phyloP scores from a whole-genome alignment of 2,113 vertebrate species.

The Pedionomus torquatus region DNA sequence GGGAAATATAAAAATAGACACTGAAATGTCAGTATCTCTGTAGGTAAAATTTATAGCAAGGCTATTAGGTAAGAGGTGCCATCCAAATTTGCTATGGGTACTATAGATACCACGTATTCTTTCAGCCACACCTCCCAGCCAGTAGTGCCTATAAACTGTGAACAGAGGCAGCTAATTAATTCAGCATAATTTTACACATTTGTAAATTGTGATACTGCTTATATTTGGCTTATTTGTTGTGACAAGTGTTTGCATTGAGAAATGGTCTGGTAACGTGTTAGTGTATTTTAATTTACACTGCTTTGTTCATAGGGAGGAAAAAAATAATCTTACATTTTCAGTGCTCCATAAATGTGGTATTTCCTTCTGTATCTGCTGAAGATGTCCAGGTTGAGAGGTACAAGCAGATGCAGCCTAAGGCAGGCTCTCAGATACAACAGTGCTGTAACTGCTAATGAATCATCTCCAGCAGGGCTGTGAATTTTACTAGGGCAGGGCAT shows the following conservation, averaged over 20 bases:
- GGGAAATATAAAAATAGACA: constrained; percentile 43
- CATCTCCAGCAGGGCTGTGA: not conserved
- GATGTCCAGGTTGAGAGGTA: not conserved
- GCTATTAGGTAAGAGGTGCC: not conserved
- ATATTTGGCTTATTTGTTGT: not conserved
- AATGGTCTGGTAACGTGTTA: not conserved
- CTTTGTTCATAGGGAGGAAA: not conserved
- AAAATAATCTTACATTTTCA: not conserved
- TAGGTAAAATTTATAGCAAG: not conserved
- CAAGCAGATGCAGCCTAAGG: not conserved
- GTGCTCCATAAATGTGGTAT: not conserved
- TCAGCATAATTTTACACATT: not conserved
- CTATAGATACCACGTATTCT: not conserved
- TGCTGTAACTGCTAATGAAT: not conserved
- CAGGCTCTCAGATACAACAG: not conserved
- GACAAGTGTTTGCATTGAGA: not conserved
- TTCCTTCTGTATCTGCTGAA: not conserved
- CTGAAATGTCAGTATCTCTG: not conserved
- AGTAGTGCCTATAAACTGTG: not conserved
- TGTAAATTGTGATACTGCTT: not conserved
- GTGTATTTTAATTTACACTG: not conserved
- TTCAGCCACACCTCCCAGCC: not conserved
- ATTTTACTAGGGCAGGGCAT: not conserved
- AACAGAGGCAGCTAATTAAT: not conserved
- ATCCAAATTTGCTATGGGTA: not conserved